Evolutionary conservation across 2,113 vertebrate genomes (phyloP).

Genomic region (Thymallus thymallus): DNA sequence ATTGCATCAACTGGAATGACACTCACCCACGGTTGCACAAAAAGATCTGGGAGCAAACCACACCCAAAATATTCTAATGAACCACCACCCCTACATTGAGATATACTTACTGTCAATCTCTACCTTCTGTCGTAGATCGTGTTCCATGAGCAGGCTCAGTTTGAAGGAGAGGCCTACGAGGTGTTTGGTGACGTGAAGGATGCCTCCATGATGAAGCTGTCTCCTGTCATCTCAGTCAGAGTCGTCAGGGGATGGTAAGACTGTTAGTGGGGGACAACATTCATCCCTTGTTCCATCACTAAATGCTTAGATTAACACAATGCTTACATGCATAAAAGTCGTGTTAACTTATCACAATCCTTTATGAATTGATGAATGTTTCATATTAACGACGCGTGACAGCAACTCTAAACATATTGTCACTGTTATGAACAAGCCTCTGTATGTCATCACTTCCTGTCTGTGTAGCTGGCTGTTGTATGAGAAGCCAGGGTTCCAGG

Average conservation of each 20-base stretch:
- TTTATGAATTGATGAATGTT: no score
- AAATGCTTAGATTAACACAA: no score
- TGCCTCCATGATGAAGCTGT: constrained; percentile 80
- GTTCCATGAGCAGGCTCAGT: constrained; percentile 75
- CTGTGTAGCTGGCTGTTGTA: constrained; percentile 90
- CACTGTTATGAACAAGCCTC: neutral
- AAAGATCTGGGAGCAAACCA: no score
- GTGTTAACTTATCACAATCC: no score
- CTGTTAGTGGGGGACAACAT: neutral
- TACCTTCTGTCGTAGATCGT: constrained; percentile 74
- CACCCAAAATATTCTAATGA: no score
- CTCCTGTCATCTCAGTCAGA: constrained; percentile 81
- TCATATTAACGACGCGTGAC: no score
- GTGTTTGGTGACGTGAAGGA: constrained; percentile 80
- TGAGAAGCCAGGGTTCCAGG: constrained; percentile 92
- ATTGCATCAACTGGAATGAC: no score
- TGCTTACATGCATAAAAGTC: no score
- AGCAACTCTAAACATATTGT: neutral
- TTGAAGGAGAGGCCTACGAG: constrained; percentile 75
- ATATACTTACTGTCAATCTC: neutral
- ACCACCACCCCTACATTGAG: no score
- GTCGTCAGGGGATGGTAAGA: constrained; percentile 92
- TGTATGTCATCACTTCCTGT: neutral
- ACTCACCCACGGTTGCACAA: no score
- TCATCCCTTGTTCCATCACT: neutral